Percentiles rank a stretch among this genome's conserved stretches.
Evolutionary conservation across 35 echinoderm and acorn worm species (phyloP).

Genomic region (Amphiura filiformis): DNA sequence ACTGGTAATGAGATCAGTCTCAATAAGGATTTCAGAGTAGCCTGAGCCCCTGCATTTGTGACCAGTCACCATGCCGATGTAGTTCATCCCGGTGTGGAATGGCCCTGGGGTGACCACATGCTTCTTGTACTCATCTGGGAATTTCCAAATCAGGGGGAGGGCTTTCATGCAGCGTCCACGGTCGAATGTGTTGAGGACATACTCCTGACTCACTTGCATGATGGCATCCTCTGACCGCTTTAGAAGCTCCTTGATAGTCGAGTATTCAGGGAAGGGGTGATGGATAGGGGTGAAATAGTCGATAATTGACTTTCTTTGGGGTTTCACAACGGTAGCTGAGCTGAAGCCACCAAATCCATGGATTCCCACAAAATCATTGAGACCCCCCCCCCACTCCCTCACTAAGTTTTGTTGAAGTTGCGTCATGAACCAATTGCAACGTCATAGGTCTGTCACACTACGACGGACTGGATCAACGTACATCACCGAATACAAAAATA

Average conservation of each 20-base stretch:
- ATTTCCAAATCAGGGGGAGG: conserved; percentile 24
- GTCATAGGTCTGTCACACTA: no score
- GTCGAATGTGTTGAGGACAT: conserved; percentile 31
- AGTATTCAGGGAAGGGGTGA: conserved; percentile 25
- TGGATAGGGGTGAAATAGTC: no score
- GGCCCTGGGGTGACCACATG: conserved; percentile 36
- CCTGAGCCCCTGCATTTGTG: conserved; percentile 48
- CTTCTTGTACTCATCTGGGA: conserved; percentile 15
- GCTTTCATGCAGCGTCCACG: conserved; percentile 35
- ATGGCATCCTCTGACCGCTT: conserved; percentile 21
- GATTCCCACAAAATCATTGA: no score
- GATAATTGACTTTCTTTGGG: no score
- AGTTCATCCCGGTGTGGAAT: conserved; percentile 32
- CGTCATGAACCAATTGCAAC: no score
- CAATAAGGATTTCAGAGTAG: conserved; percentile 49
- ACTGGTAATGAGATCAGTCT: conserved; percentile 42
- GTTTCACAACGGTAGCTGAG: background rate
- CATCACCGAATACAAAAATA: no score
- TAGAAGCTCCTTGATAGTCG: conserved; percentile 10
- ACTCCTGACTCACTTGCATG: conserved; percentile 31
- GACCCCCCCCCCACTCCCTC: no score
- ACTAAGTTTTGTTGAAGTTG: no score
- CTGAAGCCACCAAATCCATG: conserved; percentile 32
- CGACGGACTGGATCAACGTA: no score
- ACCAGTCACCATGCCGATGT: conserved; percentile 35